A percentile compares a stretch with the other conserved stretches of the same genome.
Evolutionary conservation across 2,113 vertebrate genomes (phyloP).

Genomic region (Dascyllus trimaculatus): DNA sequence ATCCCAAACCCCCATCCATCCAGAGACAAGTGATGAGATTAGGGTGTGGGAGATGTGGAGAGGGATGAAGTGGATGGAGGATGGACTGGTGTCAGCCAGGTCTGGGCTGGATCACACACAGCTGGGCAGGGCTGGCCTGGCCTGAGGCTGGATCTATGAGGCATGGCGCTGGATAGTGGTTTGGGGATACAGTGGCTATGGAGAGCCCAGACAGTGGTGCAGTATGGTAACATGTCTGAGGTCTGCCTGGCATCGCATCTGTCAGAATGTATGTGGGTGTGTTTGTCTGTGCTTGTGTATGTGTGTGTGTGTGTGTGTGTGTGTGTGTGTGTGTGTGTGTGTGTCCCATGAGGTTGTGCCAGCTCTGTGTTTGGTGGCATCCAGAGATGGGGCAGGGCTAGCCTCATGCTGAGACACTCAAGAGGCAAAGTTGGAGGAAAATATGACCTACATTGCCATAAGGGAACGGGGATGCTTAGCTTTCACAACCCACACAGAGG

Average conservation of each 20-base stretch:
- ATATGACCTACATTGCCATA: slow-evolving; percentile 83
- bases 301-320: slow-evolving; percentile 16
- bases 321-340: slow-evolving; percentile 30
- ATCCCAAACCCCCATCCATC: slow-evolving; percentile 69
- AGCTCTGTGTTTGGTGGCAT: slow-evolving; percentile 75
- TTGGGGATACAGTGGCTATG: slow-evolving; percentile 71
- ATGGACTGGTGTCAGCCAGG: slow-evolving; percentile 59
- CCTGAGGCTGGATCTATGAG: slow-evolving; percentile 67
- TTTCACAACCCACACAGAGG: slow-evolving; percentile 55
- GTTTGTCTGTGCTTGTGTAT: slow-evolving; percentile 35
- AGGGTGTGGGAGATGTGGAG: slow-evolving; percentile 55
- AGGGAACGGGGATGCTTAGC: slow-evolving; percentile 60
- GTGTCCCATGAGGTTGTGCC: slow-evolving; percentile 62
- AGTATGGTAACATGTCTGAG: slow-evolving; percentile 79
- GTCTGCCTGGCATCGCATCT: slow-evolving; percentile 80
- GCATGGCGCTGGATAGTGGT: slow-evolving; percentile 72
- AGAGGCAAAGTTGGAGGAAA: slow-evolving; percentile 74
- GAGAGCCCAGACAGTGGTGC: slow-evolving; percentile 72
- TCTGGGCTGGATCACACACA: slow-evolving; percentile 60
- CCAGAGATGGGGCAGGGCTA: slow-evolving; percentile 67
- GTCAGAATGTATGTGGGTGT: slow-evolving; percentile 64
- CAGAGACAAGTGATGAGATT: slow-evolving; percentile 75
- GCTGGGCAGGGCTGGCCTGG: slow-evolving; percentile 62
- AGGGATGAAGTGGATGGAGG: slow-evolving; percentile 52
- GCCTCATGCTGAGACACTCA: slow-evolving; percentile 68